phyloP scores from a whole-genome alignment of 2,113 vertebrate species.

The Oreochromis spilurus region DNA sequence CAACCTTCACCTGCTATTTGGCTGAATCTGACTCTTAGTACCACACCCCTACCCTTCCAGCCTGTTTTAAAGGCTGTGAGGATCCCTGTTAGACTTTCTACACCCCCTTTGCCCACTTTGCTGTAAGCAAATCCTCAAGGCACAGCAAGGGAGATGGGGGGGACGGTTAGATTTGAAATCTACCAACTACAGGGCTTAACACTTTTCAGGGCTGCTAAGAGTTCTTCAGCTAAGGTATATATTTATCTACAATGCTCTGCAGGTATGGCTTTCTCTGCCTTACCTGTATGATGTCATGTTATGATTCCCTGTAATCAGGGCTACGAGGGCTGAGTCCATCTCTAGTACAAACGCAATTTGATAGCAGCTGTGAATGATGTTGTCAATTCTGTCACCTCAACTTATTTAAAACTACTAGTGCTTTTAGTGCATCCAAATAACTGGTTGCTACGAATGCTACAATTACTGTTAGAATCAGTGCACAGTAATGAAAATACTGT shows the following conservation, averaged over 20 bases:
- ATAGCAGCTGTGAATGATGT: conserved; percentile 56
- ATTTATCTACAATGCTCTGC: conserved; percentile 21
- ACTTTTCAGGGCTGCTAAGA: conserved; percentile 65
- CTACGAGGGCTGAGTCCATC: conserved; percentile 52
- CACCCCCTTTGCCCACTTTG: conserved; percentile 65
- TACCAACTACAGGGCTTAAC: conserved; percentile 66
- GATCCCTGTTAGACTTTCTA: conserved; percentile 54
- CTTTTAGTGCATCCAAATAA: conserved; percentile 49
- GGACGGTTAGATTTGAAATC: conserved; percentile 60
- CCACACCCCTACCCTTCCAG: conserved; percentile 12
- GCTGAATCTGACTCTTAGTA: conserved; percentile 64
- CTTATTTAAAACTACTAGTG: conserved; percentile 41
- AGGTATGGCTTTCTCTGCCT: conserved; percentile 54
- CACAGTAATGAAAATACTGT: conserved; percentile 59
- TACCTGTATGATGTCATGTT: conserved; percentile 46
- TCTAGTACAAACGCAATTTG: conserved; percentile 26
- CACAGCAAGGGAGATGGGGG: conserved; percentile 70
- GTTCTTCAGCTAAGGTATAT: conserved; percentile 43
- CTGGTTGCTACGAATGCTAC: conserved; percentile 52
- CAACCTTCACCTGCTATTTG: conserved; percentile 67
- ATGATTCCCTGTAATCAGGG: conserved; percentile 60
- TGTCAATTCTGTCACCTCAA: conserved; percentile 59
- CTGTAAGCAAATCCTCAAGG: conserved; percentile 62
- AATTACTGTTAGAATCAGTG: conserved; percentile 64
- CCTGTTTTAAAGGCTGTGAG: conserved; percentile 68